Conservation (phyloP, 2,113 vertebrate species). For the Syngnathoides biaculeatus region DNA sequence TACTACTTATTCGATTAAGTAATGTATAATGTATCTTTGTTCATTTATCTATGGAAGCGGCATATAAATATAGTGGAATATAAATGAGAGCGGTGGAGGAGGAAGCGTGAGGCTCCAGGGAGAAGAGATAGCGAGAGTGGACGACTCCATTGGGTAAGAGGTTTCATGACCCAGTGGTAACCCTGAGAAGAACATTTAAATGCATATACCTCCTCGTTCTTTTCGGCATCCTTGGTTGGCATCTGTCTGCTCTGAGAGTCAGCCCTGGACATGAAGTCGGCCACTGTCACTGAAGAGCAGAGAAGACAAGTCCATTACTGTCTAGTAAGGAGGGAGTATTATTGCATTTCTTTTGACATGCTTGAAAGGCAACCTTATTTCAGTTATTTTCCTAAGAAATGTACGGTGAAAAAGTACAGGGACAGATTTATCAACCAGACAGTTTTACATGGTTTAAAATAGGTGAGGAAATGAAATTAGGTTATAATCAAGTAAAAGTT, state of each 20-base stretch:
- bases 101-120: no score
- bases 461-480: no score
- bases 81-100: no score
- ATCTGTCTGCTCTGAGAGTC: slow-evolving; percentile 97
- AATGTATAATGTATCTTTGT: no score
- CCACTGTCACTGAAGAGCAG: slow-evolving; percentile 88
- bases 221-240: slow-evolving; percentile 84
- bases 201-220: slow-evolving; percentile 83
- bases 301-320: slow-evolving; percentile 21
- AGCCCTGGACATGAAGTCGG: slow-evolving; percentile 98
- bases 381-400: not conserved
- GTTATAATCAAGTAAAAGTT: no score
- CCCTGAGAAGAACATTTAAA: not conserved
- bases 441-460: not conserved
- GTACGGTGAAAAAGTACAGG: no score
- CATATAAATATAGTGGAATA: no score
- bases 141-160: no score
- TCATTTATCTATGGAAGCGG: no score
- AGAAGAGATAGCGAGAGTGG: no score
- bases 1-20: no score
- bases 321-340: not conserved
- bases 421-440: not conserved
- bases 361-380: not conserved
- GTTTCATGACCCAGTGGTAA: no score
- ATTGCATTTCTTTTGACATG: not conserved